Percentiles rank a stretch among this genome's conserved stretches.
Conservation (phyloP, 2,113 vertebrate genomes). For the Anthoscopus minutus region DNA sequence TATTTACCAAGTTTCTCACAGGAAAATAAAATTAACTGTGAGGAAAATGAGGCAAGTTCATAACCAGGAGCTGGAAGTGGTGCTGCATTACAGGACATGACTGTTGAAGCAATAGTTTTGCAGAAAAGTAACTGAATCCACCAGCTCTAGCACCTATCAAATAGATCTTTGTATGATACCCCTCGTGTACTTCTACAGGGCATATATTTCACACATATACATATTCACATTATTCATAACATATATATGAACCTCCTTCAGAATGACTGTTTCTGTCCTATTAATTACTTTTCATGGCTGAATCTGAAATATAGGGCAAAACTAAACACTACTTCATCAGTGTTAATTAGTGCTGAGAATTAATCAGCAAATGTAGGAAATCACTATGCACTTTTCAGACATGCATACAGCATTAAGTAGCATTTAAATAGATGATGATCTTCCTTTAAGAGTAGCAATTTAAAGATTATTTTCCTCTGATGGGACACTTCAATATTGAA, state of each 20-base stretch:
- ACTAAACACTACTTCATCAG: constrained; percentile 6
- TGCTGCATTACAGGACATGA: not conserved
- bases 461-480: not conserved
- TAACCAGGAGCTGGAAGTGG: not conserved
- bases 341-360: constrained; percentile 22
- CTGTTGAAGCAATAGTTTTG: not conserved
- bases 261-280: not conserved
- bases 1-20: not conserved
- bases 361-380: constrained; percentile 9
- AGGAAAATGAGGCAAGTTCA: constrained; percentile 1
- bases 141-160: not conserved
- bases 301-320: constrained; percentile 20
- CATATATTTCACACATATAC: not conserved
- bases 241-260: not conserved
- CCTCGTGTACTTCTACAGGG: not conserved
- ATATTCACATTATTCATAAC: not conserved
- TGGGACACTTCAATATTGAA: constrained; percentile 22
- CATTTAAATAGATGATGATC: not conserved
- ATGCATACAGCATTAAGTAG: not conserved
- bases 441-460: constrained; percentile 4
- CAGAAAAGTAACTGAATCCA: not conserved
- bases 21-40: not conserved
- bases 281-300: constrained; percentile 1
- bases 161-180: not conserved
- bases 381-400: not conserved